Base-by-base conservation (phyloP, 1,140 invertebrate genomes). In the Brachionus asplanchnoidis region DNA sequence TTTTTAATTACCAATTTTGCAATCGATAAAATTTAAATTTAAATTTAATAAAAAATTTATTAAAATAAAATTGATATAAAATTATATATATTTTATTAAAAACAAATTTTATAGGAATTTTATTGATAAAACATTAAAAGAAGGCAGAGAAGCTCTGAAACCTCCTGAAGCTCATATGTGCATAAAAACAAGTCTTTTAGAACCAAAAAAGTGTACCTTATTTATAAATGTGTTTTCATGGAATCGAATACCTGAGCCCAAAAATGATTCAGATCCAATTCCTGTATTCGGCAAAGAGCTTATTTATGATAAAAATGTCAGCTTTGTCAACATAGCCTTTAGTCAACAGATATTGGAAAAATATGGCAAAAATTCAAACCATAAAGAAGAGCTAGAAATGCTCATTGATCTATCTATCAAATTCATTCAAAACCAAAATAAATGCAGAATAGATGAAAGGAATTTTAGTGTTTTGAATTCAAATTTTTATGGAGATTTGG, bases 81-180 rank as follows among this genome's bases (percentile, higher is more conserved):
- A n/a, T n/a, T n/a, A n/a, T n/a, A n/a, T n/a, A n/a, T n/a, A 56
- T 8, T 40, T 20, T 36, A 20, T 75, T 14, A n/a, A n/a, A 6
- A 42, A 1, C 20, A 42, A 75, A 26, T 75, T 32, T 77, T 53
- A 5, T 17, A 82, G 79, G 36, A 82, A 66, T 60, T 82, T 82
- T 65, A 82, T 82, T 40, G 65, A 82, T n/a, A 82, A 82, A 14
- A 82, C 79, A 44, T 44, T 82, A 17, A 82, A 82, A 65, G 79
- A 82, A 36, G 79, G 53, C 20, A 40, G 53, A 23, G 65, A 68
- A 20, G 32, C 79, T 3, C 11, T 82, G 79, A 82, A 82, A 36
- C 32, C 65, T 0, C 79, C 79, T 3, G 79, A 82, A 26, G 32
- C 79, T 28, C 65, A 65, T 11, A 60, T 60, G 79, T 82, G 79